Percentiles rank a stretch among this genome's conserved stretches.
Conservation (phyloP, 2,113 vertebrate genomes). For the Embiotoca jacksoni region DNA sequence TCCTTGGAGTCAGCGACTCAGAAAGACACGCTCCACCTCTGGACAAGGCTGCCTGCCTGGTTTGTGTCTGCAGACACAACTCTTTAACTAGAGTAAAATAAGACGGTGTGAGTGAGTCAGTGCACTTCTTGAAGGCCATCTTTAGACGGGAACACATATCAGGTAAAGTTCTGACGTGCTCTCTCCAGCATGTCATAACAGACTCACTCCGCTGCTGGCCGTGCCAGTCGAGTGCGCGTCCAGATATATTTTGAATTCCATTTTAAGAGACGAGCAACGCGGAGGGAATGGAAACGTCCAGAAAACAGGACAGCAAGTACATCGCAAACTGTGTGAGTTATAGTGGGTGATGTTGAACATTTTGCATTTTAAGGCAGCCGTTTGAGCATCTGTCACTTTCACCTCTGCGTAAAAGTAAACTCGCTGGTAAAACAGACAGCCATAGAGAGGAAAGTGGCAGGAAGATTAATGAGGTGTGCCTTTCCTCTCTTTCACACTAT, state of each 20-base stretch:
- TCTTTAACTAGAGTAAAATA: conserved; percentile 33
- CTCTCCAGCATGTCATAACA: conserved; percentile 59
- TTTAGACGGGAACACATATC: conserved; percentile 32
- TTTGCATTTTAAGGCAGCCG: conserved; percentile 57
- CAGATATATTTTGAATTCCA: conserved; percentile 56
- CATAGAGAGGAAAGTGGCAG: conserved; percentile 73
- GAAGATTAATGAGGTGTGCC: conserved; percentile 80
- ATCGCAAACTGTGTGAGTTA: conserved; percentile 67
- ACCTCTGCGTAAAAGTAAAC: conserved; percentile 78
- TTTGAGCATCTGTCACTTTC: conserved; percentile 77
- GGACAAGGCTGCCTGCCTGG: conserved; percentile 28
- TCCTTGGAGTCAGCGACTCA: conserved; percentile 10
- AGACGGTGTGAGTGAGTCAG: conserved; percentile 42
- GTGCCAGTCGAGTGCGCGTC: conserved; percentile 28
- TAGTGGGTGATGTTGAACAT: conserved; percentile 72
- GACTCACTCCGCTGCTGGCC: conserved; percentile 26
- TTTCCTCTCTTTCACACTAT: conserved; percentile 66
- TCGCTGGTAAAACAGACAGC: conserved; percentile 68
- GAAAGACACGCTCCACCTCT: conserved; percentile 22
- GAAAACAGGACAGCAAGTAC: conserved; percentile 48
- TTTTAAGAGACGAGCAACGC: conserved; percentile 52
- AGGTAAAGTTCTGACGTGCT: conserved; percentile 51
- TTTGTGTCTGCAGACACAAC: conserved; percentile 51
- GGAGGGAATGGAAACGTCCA: conserved; percentile 37
- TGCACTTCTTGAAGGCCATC: conserved; percentile 21